phyloP scores from a whole-genome alignment of 2,113 vertebrate genomes.

The Hippolais icterina region DNA sequence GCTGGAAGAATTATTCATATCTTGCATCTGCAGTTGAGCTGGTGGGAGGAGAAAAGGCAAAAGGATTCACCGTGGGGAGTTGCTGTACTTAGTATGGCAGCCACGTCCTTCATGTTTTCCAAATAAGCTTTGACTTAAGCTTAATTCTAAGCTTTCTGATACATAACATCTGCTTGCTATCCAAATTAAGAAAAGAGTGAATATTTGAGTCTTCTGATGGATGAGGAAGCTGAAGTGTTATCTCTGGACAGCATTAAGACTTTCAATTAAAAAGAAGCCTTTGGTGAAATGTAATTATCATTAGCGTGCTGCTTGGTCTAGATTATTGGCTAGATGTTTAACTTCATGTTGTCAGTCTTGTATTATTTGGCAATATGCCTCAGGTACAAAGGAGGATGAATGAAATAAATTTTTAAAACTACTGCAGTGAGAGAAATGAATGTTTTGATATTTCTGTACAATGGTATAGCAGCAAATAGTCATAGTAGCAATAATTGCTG shows the following conservation, averaged over 20 bases:
- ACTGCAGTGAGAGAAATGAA: not conserved
- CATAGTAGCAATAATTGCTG: not conserved
- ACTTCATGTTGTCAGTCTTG: not conserved
- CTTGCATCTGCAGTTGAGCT: not conserved
- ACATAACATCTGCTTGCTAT: not conserved
- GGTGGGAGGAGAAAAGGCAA: not conserved
- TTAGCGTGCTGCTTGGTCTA: not conserved
- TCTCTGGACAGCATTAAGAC: not conserved
- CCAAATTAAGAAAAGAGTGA: not conserved
- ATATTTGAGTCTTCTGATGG: not conserved
- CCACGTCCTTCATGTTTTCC: accelerated
- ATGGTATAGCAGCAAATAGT: not conserved
- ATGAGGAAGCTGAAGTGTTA: not conserved
- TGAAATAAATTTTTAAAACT: not conserved
- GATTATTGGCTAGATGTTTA: not conserved
- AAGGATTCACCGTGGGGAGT: not conserved
- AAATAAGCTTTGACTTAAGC: not conserved
- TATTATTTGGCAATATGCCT: not conserved
- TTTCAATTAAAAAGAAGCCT: not conserved
- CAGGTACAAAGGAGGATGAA: not conserved
- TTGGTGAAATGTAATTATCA: not conserved
- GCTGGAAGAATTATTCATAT: not conserved
- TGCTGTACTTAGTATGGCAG: not conserved
- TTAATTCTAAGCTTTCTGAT: not conserved
- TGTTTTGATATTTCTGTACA: not conserved